Conservation (phyloP, 2,888 invertebrate genomes). For the Xylocampa areola region DNA sequence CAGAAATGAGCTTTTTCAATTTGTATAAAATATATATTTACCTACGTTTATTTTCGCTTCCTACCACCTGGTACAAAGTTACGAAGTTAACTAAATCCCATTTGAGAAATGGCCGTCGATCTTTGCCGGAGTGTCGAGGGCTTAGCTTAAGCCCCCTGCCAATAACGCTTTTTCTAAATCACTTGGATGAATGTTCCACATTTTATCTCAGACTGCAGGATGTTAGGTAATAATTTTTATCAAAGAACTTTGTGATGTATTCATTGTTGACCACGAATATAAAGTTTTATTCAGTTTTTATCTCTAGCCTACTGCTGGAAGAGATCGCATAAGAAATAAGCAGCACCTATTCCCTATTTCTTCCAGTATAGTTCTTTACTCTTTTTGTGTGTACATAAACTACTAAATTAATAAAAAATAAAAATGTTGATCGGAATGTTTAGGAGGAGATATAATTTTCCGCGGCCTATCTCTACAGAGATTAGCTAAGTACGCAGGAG, state of each 20-base stretch:
- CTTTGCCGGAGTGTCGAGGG: conserved; percentile 52
- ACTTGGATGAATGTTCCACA: conserved; percentile 52
- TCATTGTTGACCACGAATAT: too few species aligned
- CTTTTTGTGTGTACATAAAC: too few species aligned
- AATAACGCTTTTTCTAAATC: conserved; percentile 59
- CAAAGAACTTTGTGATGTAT: not conserved
- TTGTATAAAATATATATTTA: conserved; percentile 58
- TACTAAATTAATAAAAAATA: too few species aligned
- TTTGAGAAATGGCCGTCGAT: conserved; percentile 62
- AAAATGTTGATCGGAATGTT: too few species aligned
- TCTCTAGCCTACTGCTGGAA: too few species aligned
- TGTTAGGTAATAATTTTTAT: conserved; percentile 2
- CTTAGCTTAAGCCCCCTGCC: conserved; percentile 49
- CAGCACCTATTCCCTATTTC: too few species aligned
- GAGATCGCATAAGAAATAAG: too few species aligned
- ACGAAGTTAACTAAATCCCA: conserved; percentile 62
- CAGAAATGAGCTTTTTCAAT: conserved; percentile 45
- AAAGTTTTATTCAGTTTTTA: too few species aligned
- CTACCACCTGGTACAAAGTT: conserved; percentile 59
- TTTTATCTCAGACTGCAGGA: conserved; percentile 34
- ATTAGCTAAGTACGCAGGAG: too few species aligned
- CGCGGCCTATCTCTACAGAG: too few species aligned
- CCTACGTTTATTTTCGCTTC: conserved; percentile 53
- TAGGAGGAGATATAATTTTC: too few species aligned
- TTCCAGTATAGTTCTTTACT: too few species aligned